Percentiles rank a stretch among this genome's conserved stretches.
Evolutionary conservation across 2,797 vertebrate genomes (phyloP).

Genomic region (Atherinosoma microstoma): DNA sequence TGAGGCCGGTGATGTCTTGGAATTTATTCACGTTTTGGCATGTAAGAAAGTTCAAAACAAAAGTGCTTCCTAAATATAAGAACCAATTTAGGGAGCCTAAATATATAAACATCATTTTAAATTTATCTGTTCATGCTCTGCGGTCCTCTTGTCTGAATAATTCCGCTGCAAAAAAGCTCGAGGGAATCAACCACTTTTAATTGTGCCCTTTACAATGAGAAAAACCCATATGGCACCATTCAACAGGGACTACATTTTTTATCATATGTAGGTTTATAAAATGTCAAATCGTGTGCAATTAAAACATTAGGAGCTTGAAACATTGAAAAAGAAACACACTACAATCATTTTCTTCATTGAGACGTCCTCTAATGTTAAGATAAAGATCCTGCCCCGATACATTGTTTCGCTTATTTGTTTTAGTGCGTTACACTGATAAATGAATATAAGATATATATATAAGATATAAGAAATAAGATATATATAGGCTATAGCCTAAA

Average conservation of each 20-base stretch:
- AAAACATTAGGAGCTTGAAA: not conserved
- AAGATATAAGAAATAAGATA: too few relatives aligned
- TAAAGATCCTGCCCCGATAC: not conserved
- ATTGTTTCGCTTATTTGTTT: not conserved
- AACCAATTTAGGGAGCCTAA: too few relatives aligned
- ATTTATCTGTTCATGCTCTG: too few relatives aligned
- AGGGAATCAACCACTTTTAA: not conserved
- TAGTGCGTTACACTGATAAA: too few relatives aligned
- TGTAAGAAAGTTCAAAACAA: too few relatives aligned
- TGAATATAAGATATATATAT: not conserved
- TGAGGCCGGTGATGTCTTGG: too few relatives aligned
- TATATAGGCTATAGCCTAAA: too few relatives aligned
- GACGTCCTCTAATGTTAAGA: not conserved
- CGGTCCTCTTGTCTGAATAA: not conserved
- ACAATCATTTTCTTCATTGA: not conserved
- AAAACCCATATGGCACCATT: not conserved
- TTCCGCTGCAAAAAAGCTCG: not conserved
- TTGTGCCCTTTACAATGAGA: not conserved
- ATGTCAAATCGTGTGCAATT: not conserved
- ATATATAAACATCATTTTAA: too few relatives aligned
- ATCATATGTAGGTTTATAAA: not conserved
- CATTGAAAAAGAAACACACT: not conserved
- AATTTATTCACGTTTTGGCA: too few relatives aligned
- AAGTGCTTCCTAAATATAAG: too few relatives aligned
- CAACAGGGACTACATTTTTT: not conserved